Evolutionary conservation across 2,888 invertebrate species (phyloP), one percentile per base, ranked within the genome.

Genomic region (Chydorus sphaericus): DNA sequence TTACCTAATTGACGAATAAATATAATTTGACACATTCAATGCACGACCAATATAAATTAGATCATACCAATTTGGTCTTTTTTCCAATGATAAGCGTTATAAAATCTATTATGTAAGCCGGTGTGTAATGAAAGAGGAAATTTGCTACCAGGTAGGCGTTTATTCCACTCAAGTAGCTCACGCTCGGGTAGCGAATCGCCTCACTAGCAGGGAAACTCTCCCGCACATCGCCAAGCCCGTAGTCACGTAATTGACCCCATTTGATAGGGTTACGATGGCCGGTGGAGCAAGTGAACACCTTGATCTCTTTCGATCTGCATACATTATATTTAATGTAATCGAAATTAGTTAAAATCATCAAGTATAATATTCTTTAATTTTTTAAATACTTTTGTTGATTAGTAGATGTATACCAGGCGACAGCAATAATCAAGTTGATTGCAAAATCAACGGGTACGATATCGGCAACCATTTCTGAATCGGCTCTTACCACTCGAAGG

Each of bases 391-490:
- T n/a, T n/a, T n/a, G n/a, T n/a, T n/a, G n/a, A n/a, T n/a, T n/a
- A n/a, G 71, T 71, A 29, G 74, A 75, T 10, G 74, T 75, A 63
- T 82, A 81, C 85, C 91, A 90, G 0, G 87, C 87, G 1, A 87
- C 83, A 26, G 86, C 77, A 57, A 94, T 84, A 66, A 93, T 77
- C 30, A 83, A 82, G 70, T 92, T 92, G 55, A 89, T 85, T 1
- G 91, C 89, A 66, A 87, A 77, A 68, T 96, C 94, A 0, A 96
- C 91, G 0, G 94, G 94, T 29, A 96, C 83, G 55, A 93, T 75
- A 68, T 96, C 93, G 54, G 92, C 85, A 5, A 82, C 78, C 44
- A 82, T 78, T 31, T 79, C 72, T 59, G 79, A 76, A 55, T 85
- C 78, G 59, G 87, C 88, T 54, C 83, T 74, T 69, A 92, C 86